Evolutionary conservation across 2,113 vertebrate genomes (phyloP), one percentile per base, ranked within the genome.

Genomic region (Galeopterus variegatus): DNA sequence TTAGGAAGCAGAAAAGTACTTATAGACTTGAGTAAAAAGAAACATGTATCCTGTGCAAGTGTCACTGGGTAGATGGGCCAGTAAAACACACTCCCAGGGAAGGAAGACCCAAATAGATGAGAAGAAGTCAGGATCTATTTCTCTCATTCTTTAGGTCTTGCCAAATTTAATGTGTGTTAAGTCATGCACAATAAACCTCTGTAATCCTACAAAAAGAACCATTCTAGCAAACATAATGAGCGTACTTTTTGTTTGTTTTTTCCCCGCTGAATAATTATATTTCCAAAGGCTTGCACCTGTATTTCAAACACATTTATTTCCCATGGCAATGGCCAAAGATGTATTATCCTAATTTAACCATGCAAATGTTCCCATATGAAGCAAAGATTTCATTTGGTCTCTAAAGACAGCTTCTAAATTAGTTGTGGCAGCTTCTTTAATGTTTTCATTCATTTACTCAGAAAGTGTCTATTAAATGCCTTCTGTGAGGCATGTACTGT

Each of bases 331-430:
- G 19, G 9, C 24, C 58, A 72, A 77, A 91, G 8, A n/a, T 54
- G 52, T 54, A 5, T 58, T 58, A 64, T 58, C 48, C 18, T 41
- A 13, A 10, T 9, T 12, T 65, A 79, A 77, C 31, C 85, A 86
- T 86, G 36, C 36, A 60, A 60, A 73, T 75, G 10, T 26, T 77
- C 52, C 26, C 17, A 52, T 48, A 14, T 33, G 23, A 90, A 85
- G 23, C 14, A 60, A 79, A 91, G 58, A 67, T 12, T 72, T 76
- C 18, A 56, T 1, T 24, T 33, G 36, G 12, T 83, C 21, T 83
- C 85, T 52, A 77, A 81, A 80, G 77, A 89, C 33, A 84, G 5
- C 58, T 82, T 96, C 23, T 58, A 81, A 95, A 77, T 90, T 70
- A 13, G 13, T 26, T 48, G 24, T 18, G 33, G 81, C 5, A 2